A percentile compares a stretch with the other conserved stretches of the same genome.
Conservation (phyloP, 2,888 invertebrate species). For the Caenorhabditis japonica region DNA sequence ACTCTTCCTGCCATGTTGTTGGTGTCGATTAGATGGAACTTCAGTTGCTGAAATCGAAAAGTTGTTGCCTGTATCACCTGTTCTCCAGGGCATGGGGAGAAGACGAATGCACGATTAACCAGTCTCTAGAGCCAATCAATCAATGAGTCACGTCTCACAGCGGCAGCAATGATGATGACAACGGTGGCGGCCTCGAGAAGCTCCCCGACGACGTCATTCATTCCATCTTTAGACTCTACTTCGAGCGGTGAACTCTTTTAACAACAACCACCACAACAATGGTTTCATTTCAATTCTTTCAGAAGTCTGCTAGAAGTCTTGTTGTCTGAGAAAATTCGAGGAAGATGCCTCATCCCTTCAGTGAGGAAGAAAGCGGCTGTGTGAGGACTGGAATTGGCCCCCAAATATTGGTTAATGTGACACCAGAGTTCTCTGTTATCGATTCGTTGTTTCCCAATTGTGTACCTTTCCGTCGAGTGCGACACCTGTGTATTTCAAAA, state of each 20-base stretch:
- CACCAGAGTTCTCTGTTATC: conserved; percentile 18
- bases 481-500: conserved; percentile 55
- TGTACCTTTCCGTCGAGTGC: conserved; percentile 60
- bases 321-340: too few species aligned
- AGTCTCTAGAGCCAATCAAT: conserved; percentile 38
- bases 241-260: conserved; percentile 14
- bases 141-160: conserved; percentile 14
- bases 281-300: conserved; percentile 6
- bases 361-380: conserved; percentile 7
- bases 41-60: conserved; percentile 44
- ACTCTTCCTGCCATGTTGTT: conserved; percentile 41
- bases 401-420: conserved; percentile 16
- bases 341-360: too few species aligned
- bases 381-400: conserved; percentile 5
- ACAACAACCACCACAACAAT: conserved; percentile 13
- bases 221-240: conserved; percentile 6
- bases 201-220: conserved; percentile 9
- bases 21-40: conserved; percentile 44
- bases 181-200: conserved; percentile 28
- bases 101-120: conserved; percentile 4
- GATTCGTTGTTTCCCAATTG: conserved; percentile 23
- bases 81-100: background rate
- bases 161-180: too few species aligned
- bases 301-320: background rate
- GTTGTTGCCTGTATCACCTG: conserved; percentile 1